Base-by-base conservation (phyloP, 2,113 vertebrate species). In the Bolborhynchus lineola region DNA sequence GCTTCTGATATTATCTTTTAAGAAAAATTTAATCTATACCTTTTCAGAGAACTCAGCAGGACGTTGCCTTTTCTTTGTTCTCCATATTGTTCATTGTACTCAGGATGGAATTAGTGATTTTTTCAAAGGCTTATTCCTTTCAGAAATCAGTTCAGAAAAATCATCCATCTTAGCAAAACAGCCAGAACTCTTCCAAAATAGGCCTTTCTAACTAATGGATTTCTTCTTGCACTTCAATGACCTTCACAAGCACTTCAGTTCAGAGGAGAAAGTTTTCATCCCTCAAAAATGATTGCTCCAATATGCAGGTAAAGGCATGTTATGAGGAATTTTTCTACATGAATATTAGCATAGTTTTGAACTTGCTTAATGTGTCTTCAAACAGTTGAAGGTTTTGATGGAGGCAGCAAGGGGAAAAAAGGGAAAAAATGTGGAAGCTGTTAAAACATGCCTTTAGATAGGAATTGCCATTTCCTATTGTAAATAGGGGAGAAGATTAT, bases 81-180 rank as follows among this genome's bases (percentile, higher is more conserved):
- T 28, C 16, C 7, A 71, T 62, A 37, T 53, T 26, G 17, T 86
- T 79, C 70, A 33, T 68, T 92, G 57, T n/a, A 57, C 57, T 88
- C 44, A 82, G 49, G n/a, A 52, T 57, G 52, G 60, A 82, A 91
- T 68, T 68, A 94, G 79, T 65, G 6, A 53, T 88, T 92, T 92
- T 91, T 50, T 87, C 44, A 78, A 75, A 92, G 21, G 10, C 13
- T 76, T 82, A 49, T 62, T 92, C 33, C 46, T 78, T 71, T 78
- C 44, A 65, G 35, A 84, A 88, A 81, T 86, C 65, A 78, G 33
- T 78, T 95, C 57, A 83, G 47, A 96, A 84, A 82, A 93, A 82
- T 64, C 26, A n/a, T 47, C 28, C 80, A 6, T 52, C 60, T 25
- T 64, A 47, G 69, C 29, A 88, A 88, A 95, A 76, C 47, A 94